Evolutionary conservation across 2,797 vertebrate species (phyloP), one percentile per base, ranked within the genome.

Genomic region (Rhynchotus rufescens): DNA sequence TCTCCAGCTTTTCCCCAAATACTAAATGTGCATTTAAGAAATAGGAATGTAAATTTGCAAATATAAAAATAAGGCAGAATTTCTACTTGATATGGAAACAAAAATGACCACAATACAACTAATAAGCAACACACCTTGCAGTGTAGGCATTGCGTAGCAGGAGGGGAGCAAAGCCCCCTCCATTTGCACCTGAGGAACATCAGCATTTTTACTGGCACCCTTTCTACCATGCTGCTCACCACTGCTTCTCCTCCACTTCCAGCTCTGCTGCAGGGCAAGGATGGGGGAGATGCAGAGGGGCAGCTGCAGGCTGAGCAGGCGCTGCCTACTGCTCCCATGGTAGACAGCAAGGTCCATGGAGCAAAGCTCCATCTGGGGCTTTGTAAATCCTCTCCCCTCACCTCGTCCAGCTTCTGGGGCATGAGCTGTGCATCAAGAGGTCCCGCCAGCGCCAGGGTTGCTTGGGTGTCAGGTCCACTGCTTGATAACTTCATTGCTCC

Each of bases 371-470:
- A 52, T 12, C 34, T 21, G 34, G 13, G 25, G 26, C 34, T 54
- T 20, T 38, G 34, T 28, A 49, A 68, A 68, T 19, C 28, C 15
- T 9, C 28, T 17, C 28, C 52, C 28, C 15, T 54, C 28, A 6
- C 52, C 52, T 28, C 52, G 5, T 30, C 28, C 26, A 17, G 52
- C 52, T 54, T 30, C 16, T 54, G 52, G 28, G 52, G 15, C 16
- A 30, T 17, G 26, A 54, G 28, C 52, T 17, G 15, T 30, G 52
- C 52, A 30, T 28, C 52, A 30, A 17, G 52, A 17, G 9, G 28
- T 17, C 28, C 28, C 52, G 10, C 7, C 1, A 3, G n/a, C 22
- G 36, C n/a, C 21, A 0, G 2, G 30, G 65, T 15, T 0, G 2
- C n/a, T 0, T 25, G 1, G 0, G 19, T 21, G 47, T 25, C 36